Conservation (phyloP, 2,113 vertebrate genomes). For the Atrichornis clamosus region DNA sequence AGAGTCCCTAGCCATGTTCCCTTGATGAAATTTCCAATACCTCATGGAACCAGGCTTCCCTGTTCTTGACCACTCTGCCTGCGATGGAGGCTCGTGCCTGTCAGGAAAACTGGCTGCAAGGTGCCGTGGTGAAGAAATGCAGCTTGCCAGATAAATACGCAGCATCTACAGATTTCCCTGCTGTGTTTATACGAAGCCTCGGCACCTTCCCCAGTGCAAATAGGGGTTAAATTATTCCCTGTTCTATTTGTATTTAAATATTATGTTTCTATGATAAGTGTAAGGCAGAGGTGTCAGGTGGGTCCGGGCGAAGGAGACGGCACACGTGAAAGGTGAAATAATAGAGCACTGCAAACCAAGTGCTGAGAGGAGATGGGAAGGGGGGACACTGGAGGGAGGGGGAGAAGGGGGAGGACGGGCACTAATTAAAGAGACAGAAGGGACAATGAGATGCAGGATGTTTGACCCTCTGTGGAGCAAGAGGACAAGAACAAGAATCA, state of each 20-base stretch:
- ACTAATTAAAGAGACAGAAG: slow-evolving; percentile 60
- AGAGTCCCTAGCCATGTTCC: background rate
- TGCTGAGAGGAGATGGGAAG: slow-evolving; percentile 7
- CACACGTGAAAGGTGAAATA: slow-evolving; percentile 27
- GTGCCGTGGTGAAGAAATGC: background rate
- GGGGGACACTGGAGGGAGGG: background rate
- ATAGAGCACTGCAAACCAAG: background rate
- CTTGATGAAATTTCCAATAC: background rate
- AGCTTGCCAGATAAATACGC: background rate
- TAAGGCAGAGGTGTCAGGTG: slow-evolving; percentile 63
- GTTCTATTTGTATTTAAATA: slow-evolving; percentile 70
- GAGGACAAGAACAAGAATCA: slow-evolving; percentile 45
- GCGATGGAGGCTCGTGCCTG: fast-evolving
- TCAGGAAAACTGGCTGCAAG: background rate
- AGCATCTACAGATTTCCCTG: background rate
- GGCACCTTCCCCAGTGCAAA: slow-evolving; percentile 33
- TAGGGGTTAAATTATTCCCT: slow-evolving; percentile 67
- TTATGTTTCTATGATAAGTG: slow-evolving; percentile 49
- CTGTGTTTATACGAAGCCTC: slow-evolving; percentile 25
- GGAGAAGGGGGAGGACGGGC: background rate
- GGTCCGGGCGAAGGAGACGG: background rate
- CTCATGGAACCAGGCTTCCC: background rate
- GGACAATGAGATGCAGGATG: slow-evolving; percentile 47
- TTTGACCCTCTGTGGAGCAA: slow-evolving; percentile 13
- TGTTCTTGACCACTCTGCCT: background rate